A percentile compares a stretch with the other conserved stretches of the same genome.
phyloP scores from a whole-genome alignment of 2,113 vertebrate genomes.

The Alexandromys fortis region DNA sequence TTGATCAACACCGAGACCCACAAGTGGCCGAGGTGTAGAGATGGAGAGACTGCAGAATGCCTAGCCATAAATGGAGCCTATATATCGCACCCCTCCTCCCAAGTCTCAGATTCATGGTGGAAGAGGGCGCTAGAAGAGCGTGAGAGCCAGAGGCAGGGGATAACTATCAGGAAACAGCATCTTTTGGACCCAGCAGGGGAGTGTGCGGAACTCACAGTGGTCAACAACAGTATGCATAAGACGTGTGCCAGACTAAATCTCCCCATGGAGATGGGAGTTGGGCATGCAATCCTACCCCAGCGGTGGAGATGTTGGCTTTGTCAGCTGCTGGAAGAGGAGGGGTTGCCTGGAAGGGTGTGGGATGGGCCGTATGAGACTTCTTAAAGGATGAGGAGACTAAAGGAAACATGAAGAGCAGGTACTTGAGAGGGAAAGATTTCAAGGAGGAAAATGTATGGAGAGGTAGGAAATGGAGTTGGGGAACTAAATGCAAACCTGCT shows the following conservation, averaged over 20 bases:
- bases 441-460: not conserved
- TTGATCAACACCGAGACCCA: not conserved
- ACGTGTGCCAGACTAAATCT: not conserved
- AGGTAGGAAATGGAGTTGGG: not conserved
- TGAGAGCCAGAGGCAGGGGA: rapidly evolving
- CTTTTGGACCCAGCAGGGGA: not conserved
- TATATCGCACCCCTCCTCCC: not conserved
- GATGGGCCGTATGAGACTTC: not conserved
- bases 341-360: not conserved
- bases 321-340: not conserved
- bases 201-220: not conserved
- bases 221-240: no score
- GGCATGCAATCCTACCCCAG: not conserved
- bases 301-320: not conserved
- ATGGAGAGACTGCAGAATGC: not conserved
- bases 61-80: not conserved
- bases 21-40: not conserved
- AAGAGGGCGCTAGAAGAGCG: not conserved
- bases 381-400: not conserved
- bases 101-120: not conserved
- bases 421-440: not conserved
- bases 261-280: not conserved
- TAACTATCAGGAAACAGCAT: not conserved
- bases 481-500: not conserved
- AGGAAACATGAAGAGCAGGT: not conserved